Evolutionary conservation across 2,888 invertebrate species (phyloP).

Genomic region (Allygus modestus): DNA sequence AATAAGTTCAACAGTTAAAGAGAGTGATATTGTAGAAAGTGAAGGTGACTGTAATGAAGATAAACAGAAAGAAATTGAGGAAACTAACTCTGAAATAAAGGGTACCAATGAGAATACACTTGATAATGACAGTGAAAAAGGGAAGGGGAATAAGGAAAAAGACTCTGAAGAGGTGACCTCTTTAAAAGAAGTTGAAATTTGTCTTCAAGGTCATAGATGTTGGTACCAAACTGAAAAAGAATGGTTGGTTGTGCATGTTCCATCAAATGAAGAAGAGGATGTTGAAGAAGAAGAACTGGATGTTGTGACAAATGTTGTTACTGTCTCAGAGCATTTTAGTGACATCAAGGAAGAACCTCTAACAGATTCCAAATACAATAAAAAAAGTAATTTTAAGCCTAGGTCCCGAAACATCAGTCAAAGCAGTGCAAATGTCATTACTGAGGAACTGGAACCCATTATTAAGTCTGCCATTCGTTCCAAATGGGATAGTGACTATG

Average conservation of each 20-base stretch:
- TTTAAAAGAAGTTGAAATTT: conserved; percentile 37
- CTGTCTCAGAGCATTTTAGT: neutral
- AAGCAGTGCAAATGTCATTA: conserved; percentile 55
- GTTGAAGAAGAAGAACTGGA: conserved; percentile 51
- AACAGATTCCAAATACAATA: neutral
- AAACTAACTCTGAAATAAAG: neutral
- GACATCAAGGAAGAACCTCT: neutral
- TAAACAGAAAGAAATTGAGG: conserved; percentile 4
- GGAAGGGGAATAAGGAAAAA: neutral
- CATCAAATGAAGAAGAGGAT: conserved; percentile 49
- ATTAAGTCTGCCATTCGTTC: conserved; percentile 64
- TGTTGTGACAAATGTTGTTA: conserved; percentile 28
- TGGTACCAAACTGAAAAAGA: conserved; percentile 45
- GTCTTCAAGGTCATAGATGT: conserved; percentile 17
- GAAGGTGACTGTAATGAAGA: neutral
- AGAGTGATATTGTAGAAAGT: neutral
- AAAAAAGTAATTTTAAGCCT: conserved; percentile 19
- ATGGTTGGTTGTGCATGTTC: neutral
- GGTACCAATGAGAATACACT: neutral
- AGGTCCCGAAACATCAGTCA: conserved; percentile 59
- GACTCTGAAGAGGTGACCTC: neutral
- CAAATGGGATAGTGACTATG: conserved; percentile 67
- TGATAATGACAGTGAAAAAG: conserved; percentile 6
- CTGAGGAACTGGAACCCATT: conserved; percentile 62
- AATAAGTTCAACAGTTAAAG: neutral